A percentile compares a stretch with the other conserved stretches of the same genome.
Conservation (phyloP, 1,140 invertebrate genomes). For the Centruroides sculpturatus region DNA sequence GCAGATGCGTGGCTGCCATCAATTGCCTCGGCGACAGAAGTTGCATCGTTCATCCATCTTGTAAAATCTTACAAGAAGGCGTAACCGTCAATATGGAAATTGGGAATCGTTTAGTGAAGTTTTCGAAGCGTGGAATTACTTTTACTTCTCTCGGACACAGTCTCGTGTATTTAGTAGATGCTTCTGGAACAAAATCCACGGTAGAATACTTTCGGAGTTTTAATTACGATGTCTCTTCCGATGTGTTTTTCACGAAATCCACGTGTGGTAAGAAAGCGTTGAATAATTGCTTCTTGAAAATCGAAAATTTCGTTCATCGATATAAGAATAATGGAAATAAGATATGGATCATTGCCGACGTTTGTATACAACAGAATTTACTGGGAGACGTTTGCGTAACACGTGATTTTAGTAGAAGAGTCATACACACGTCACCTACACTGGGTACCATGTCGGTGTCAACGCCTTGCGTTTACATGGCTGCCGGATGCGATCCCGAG, state of each 20-base stretch:
- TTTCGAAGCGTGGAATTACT: constrained; percentile 78
- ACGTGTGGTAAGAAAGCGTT: constrained; percentile 37
- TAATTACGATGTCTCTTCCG: constrained; percentile 55
- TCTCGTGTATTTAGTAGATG: constrained; percentile 66
- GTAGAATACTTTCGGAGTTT: constrained; percentile 68
- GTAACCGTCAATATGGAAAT: constrained; percentile 41
- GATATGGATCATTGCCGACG: constrained; percentile 11
- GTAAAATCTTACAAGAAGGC: constrained; percentile 63
- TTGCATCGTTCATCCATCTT: constrained; percentile 64
- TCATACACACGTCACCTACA: constrained; percentile 48
- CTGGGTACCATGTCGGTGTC: constrained; percentile 61
- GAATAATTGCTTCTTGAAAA: constrained; percentile 36
- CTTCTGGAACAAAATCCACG: constrained; percentile 67
- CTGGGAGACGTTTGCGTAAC: constrained; percentile 12
- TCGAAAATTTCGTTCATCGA: constrained; percentile 1
- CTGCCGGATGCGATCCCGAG: constrained; percentile 62
- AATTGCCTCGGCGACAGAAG: constrained; percentile 43
- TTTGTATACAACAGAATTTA: constrained; percentile 7
- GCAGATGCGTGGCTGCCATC: constrained; percentile 56
- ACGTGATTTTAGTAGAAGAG: neutral
- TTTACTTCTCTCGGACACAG: constrained; percentile 70
- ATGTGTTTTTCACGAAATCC: constrained; percentile 59
- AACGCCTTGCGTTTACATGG: constrained; percentile 66
- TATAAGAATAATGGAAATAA: constrained; percentile 5
- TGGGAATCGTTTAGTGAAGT: constrained; percentile 42